phyloP scores from a whole-genome alignment of 2,113 vertebrate genomes.

The Condylura cristata region DNA sequence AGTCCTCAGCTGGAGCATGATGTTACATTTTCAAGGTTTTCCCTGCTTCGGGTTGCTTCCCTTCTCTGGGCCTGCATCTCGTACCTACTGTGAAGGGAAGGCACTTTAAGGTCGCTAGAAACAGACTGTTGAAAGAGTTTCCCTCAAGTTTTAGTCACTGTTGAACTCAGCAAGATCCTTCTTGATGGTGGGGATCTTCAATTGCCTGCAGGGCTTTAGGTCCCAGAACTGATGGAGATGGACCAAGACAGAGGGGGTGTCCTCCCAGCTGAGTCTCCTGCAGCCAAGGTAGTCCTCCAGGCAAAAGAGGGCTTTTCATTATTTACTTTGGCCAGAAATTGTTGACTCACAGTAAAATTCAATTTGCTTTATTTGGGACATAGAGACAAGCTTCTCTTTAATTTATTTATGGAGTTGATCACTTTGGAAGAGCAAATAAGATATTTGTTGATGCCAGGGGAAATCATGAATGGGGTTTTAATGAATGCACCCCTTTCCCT shows the following conservation, averaged over 20 bases:
- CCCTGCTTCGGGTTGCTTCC: background rate
- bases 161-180: background rate
- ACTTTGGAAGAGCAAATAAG: background rate
- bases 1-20: background rate
- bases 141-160: background rate
- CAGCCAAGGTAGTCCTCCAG: background rate
- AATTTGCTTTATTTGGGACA: background rate
- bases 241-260: background rate
- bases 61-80: background rate
- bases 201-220: background rate
- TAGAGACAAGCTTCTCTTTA: background rate
- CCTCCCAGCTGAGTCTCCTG: background rate
- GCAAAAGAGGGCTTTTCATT: background rate
- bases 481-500: background rate
- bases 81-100: background rate
- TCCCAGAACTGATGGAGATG: background rate
- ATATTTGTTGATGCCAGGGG: background rate
- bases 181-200: background rate
- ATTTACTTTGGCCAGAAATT: slow-evolving; percentile 31
- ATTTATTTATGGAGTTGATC: background rate
- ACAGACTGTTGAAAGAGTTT: background rate
- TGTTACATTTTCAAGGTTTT: background rate
- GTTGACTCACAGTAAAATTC: background rate
- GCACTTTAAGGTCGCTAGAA: background rate
- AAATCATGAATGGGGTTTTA: background rate